A percentile compares a stretch with the other conserved stretches of the same genome.
Conservation (phyloP, 2,797 vertebrate species). For the Telmatherina bonti region DNA sequence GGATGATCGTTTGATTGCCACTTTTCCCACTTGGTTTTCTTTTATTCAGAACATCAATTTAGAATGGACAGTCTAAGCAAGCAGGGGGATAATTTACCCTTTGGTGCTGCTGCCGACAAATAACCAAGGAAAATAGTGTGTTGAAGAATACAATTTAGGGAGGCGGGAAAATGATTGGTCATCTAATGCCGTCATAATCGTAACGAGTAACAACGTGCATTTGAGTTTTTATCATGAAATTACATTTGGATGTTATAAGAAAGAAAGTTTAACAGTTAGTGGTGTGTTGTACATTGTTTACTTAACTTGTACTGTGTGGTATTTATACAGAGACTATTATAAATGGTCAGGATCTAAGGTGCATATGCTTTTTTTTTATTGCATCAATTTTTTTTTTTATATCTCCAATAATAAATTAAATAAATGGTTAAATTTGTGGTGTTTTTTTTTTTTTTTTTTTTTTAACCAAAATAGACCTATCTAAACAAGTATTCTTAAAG, state of each 20-base stretch:
- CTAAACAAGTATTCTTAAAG: no score
- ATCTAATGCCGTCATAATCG: neutral
- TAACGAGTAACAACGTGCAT: no score
- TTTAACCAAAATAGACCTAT: no score
- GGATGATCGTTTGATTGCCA: conserved; percentile 33
- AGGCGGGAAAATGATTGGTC: neutral
- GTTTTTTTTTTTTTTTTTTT: no score
- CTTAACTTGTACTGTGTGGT: neutral
- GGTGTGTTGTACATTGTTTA: neutral
- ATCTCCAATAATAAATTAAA: no score
- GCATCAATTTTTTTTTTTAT: no score
- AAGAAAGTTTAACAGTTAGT: neutral
- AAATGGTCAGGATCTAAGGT: neutral
- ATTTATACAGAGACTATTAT: neutral
- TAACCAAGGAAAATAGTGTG: neutral
- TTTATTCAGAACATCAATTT: conserved; percentile 21
- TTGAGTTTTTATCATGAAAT: no score
- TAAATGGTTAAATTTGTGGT: no score
- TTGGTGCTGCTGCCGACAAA: conserved; percentile 10
- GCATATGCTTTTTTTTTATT: neutral
- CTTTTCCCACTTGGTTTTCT: conserved; percentile 24
- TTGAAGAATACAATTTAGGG: neutral
- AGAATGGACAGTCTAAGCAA: conserved; percentile 17
- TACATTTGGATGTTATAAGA: no score
- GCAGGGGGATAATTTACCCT: conserved; percentile 17